Evolutionary conservation across 1,140 invertebrate species (phyloP).

Genomic region (Sitophilus oryzae): DNA sequence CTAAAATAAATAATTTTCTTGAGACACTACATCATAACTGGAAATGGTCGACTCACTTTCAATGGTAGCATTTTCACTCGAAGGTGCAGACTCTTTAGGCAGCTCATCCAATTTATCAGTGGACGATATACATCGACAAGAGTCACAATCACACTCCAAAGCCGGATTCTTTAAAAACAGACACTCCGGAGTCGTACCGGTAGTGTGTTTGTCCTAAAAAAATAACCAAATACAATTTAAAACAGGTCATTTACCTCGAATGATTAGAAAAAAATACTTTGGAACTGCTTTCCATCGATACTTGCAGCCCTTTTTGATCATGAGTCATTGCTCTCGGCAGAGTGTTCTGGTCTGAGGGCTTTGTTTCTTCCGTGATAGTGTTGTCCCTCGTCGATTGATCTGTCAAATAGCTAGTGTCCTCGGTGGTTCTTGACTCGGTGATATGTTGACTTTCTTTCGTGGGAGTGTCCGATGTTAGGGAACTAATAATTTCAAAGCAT

Average conservation of each 20-base stretch:
- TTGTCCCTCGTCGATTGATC: slow-evolving; percentile 13
- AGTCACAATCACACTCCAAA: background rate
- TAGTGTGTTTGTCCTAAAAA: too few relatives aligned
- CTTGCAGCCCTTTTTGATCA: slow-evolving; percentile 5
- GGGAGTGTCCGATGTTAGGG: background rate
- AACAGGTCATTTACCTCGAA: background rate
- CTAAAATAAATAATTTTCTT: too few relatives aligned
- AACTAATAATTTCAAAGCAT: background rate
- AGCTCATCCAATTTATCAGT: background rate
- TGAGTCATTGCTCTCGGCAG: too few relatives aligned
- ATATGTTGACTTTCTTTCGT: background rate
- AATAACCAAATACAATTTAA: too few relatives aligned
- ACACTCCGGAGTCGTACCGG: background rate
- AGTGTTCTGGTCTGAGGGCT: background rate
- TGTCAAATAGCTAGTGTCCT: slow-evolving; percentile 6
- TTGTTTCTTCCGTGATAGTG: background rate
- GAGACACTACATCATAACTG: too few relatives aligned
- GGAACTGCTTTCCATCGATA: slow-evolving; percentile 2
- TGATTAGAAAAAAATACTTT: background rate
- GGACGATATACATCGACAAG: background rate
- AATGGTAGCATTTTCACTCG: too few relatives aligned
- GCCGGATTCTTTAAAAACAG: background rate
- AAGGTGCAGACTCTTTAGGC: background rate
- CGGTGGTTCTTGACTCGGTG: background rate
- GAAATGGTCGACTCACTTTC: too few relatives aligned